A percentile compares a stretch with the other conserved stretches of the same genome.
These are phyloP conservation scores for Myotis planiceps DNA, from an alignment of 2,797 vertebrate genomes.

Conservation along the genomic window DNA sequence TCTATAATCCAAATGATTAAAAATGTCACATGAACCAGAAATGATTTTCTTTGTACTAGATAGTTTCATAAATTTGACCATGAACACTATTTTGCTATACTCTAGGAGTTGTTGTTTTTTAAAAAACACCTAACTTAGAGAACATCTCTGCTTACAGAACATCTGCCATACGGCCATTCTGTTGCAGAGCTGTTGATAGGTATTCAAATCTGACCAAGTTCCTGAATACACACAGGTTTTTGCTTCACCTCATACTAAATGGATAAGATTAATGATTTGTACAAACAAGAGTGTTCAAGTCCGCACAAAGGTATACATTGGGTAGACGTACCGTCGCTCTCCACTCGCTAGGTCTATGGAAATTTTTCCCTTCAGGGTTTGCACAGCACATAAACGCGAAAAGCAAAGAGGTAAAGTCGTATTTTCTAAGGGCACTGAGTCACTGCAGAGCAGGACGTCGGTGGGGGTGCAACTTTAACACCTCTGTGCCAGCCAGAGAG, in stretches of 20 bases:
- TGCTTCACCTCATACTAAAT: background rate
- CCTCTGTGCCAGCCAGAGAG: background rate
- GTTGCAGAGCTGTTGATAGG: background rate
- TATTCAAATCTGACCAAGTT: background rate
- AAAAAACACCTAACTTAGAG: background rate
- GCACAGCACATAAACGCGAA: background rate
- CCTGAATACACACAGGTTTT: background rate
- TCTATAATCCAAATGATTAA: slow-evolving; percentile 17
- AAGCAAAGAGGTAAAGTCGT: background rate
- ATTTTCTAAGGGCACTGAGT: background rate
- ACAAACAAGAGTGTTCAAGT: background rate
- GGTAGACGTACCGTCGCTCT: background rate
- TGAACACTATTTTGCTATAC: background rate
- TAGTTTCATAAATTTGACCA: background rate
- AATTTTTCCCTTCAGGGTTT: background rate
- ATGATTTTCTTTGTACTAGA: background rate
- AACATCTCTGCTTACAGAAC: background rate
- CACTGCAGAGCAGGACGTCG: background rate
- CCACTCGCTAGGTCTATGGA: background rate
- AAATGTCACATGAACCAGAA: background rate
- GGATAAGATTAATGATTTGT: background rate
- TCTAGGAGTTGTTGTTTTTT: background rate
- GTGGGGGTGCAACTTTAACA: background rate
- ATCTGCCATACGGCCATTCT: background rate
- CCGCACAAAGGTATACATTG: background rate